Evolutionary conservation across 2,113 vertebrate species (phyloP), one percentile per base, ranked within the genome.

Genomic region (Lepus timidus): DNA sequence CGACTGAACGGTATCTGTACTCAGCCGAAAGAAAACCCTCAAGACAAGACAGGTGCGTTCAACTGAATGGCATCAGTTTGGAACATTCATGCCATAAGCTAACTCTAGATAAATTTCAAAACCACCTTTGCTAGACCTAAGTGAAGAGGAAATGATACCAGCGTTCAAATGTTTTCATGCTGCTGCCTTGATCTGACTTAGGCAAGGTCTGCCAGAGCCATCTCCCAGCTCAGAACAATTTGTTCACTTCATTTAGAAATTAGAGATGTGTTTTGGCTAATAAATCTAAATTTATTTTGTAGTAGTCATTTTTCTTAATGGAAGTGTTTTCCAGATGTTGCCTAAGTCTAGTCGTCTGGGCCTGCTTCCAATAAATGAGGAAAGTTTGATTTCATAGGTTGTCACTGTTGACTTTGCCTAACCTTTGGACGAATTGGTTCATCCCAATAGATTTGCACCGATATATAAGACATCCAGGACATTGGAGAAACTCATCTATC

Each of bases 241-340:
- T 98, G 98, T 98, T 97, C 98, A 94, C 92, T 98, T 97, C 94
- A 90, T 94, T 97, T 93, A 93, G 97, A 96, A 98, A 98, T 98
- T 97, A 97, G 95, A 98, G 98, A 93, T 97, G 96, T 98, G 97
- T 98, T 98, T 98, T 98, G 98, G 97, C 98, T 97, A 97, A 91
- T 96, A 97, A 98, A 96, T 95, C 96, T 94, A 94, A 96, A 85
- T 98, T 98, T 98, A 98, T 96, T 96, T 98, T 98, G 98, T 97
- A 97, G 98, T 97, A 98, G 98, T 98, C 87, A 75, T 97, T 98
- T 98, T 98, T 98, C 97, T 98, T 98, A 98, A 98, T 98, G 97
- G 97, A 97, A 98, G 98, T 98, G 96, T 98, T 98, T 98, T 98
- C 98, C 98, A 98, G 98, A 98, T 98, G 98, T 98, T 98, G 97